Conservation (phyloP, 1,140 invertebrate genomes). For the Musca vetustissima region DNA sequence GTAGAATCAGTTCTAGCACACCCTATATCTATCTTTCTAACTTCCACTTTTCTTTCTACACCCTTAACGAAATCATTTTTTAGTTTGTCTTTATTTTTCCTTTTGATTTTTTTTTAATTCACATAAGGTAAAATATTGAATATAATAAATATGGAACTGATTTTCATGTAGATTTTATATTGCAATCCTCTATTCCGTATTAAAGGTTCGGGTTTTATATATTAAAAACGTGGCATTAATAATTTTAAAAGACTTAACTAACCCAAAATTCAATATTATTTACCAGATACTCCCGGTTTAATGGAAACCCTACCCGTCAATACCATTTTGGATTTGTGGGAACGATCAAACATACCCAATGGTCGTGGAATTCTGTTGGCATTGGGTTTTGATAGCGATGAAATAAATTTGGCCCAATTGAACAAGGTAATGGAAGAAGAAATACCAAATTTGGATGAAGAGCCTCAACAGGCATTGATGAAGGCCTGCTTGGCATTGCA, state of each 20-base stretch:
- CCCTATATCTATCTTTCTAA: no score
- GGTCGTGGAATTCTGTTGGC: slow-evolving; percentile 66
- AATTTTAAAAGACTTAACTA: no score
- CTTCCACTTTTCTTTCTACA: background rate
- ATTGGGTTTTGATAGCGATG: slow-evolving; percentile 66
- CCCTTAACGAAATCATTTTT: background rate
- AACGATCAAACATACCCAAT: slow-evolving; percentile 67
- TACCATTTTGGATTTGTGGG: slow-evolving; percentile 71
- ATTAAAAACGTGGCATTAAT: no score
- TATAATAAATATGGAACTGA: no score
- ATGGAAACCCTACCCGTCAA: slow-evolving; percentile 55
- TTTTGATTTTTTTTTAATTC: background rate
- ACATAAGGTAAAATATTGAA: background rate
- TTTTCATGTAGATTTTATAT: background rate
- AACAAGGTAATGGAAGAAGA: slow-evolving; percentile 76
- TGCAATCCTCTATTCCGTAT: background rate
- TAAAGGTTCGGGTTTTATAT: no score
- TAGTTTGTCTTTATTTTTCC: background rate
- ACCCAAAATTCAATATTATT: background rate
- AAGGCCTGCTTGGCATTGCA: slow-evolving; percentile 63
- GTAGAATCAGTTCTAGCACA: no score
- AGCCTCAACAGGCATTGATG: slow-evolving; percentile 41
- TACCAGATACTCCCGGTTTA: slow-evolving; percentile 26
- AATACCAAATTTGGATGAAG: slow-evolving; percentile 44
- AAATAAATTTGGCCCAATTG: slow-evolving; percentile 69